Base-by-base conservation (phyloP, 2,888 invertebrate genomes). In the Epinotia ramella region DNA sequence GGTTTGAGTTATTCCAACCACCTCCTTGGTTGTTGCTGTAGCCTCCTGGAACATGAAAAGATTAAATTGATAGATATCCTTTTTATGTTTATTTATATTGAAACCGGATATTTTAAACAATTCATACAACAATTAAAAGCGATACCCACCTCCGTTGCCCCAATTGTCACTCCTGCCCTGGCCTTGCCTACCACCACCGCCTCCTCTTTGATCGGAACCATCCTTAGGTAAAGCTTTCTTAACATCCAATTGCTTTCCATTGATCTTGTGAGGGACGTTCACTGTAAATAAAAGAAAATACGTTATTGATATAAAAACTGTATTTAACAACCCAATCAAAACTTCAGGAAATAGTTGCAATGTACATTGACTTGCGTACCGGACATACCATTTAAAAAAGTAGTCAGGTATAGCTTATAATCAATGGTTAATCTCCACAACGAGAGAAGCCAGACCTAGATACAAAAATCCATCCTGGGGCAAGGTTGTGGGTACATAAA, bases 191-290 rank as follows among this genome's bases (percentile, higher is more conserved):
- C 86, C 84, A 53, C 87, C 84, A 60, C 96, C 64, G 40, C 40
- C 53, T 77, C 95, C 92, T 77, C 95, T 91, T 62, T 95, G 95
- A 6, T 95, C 95, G 59, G 95, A 94, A 46, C 96, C 95, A 81
- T 97, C 97, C 88, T 98, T 98, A 73, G 98, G 98, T 59, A 98
- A 92, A 7, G 99, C 99, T 93, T 99, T 99, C 87, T 99, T 99
- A 0, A 98, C 98, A 91, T 99, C 98, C 46, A 98, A 96, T 84
- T 97, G 96, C 87, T 98, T 98, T 1, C 97, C 98, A 85, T 97
- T 97, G 62, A 99, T 96, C 83, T 96, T 96, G 86, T 98, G 98
- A 80, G 97, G 96, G 75, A 97, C 96, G 91, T 97, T 97, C 85
- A 98, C 96, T 97, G 72, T 76, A 77, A 77, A 76, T 77, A 73